These are phyloP conservation scores for Manacus vitellinus DNA, from an alignment of 2,113 vertebrate genomes.

Conservation along the genomic window DNA sequence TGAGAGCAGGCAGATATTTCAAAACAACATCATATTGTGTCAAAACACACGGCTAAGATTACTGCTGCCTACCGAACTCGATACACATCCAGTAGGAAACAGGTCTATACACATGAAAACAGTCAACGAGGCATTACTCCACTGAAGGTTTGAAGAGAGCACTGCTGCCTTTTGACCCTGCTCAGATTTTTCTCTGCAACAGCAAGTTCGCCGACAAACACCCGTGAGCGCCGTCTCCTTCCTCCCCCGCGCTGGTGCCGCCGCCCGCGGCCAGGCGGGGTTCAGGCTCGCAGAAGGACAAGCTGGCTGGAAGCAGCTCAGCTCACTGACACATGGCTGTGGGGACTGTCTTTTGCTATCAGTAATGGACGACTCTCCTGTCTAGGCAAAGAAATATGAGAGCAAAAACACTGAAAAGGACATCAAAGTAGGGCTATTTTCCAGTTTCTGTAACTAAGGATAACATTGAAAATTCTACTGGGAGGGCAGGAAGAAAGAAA, in stretches of 20 bases:
- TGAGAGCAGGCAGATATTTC: not conserved
- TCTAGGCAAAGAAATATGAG: not conserved
- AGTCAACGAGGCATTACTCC: not conserved
- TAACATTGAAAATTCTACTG: not conserved
- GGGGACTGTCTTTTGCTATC: not conserved
- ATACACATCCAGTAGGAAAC: not conserved
- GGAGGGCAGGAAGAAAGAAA: not conserved
- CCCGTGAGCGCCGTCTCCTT: fast-evolving
- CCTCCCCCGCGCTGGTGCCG: fast-evolving
- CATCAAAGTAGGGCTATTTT: not conserved
- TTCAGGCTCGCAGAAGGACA: not conserved
- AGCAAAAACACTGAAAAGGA: not conserved
- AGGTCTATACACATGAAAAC: not conserved
- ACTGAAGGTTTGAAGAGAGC: not conserved
- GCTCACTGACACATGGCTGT: not conserved
- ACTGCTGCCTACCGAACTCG: not conserved
- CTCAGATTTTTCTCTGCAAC: not conserved
- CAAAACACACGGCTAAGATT: not conserved
- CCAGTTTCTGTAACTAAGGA: not conserved
- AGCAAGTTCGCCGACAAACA: not conserved
- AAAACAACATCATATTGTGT: not conserved
- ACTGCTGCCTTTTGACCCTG: not conserved
- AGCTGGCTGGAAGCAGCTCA: not conserved
- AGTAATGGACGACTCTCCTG: not conserved
- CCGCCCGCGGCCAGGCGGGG: fast-evolving